These are phyloP conservation scores for Leguminivora glycinivorella DNA, from an alignment of 1,140 invertebrate species.

Conservation along the genomic window DNA sequence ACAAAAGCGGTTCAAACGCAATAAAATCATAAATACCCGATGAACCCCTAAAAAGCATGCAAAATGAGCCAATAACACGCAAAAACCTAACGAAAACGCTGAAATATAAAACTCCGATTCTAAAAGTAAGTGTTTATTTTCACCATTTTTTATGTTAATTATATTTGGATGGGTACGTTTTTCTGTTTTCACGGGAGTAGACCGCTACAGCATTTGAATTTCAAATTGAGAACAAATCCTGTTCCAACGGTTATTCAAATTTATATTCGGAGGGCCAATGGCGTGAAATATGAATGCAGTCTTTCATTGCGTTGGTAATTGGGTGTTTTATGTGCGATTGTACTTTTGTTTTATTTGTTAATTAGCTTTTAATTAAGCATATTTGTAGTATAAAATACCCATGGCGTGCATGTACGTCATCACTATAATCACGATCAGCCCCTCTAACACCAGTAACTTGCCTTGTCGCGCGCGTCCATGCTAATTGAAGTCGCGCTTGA, in stretches of 20 bases:
- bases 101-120: slow-evolving; percentile 22
- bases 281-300: slow-evolving; percentile 62
- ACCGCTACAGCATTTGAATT: slow-evolving; percentile 61
- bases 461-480: too few species aligned
- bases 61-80: slow-evolving; percentile 9
- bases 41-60: background rate
- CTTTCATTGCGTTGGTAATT: slow-evolving; percentile 52
- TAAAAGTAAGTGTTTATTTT: slow-evolving; percentile 39
- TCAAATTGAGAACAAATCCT: slow-evolving; percentile 68
- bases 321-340: slow-evolving; percentile 33
- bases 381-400: too few species aligned
- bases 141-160: slow-evolving; percentile 42
- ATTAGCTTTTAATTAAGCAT: background rate
- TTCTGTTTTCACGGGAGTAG: slow-evolving; percentile 45
- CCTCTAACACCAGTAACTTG: too few species aligned
- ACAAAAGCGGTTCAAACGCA: background rate
- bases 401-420: too few species aligned
- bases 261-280: slow-evolving; percentile 67
- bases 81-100: background rate
- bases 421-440: too few species aligned
- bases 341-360: slow-evolving; percentile 17
- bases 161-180: slow-evolving; percentile 54
- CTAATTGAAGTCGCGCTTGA: too few species aligned
- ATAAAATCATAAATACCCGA: slow-evolving; percentile 4
- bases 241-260: slow-evolving; percentile 66